Base-by-base conservation (phyloP, 2,888 invertebrate species). In the Lasius fuliginosus region DNA sequence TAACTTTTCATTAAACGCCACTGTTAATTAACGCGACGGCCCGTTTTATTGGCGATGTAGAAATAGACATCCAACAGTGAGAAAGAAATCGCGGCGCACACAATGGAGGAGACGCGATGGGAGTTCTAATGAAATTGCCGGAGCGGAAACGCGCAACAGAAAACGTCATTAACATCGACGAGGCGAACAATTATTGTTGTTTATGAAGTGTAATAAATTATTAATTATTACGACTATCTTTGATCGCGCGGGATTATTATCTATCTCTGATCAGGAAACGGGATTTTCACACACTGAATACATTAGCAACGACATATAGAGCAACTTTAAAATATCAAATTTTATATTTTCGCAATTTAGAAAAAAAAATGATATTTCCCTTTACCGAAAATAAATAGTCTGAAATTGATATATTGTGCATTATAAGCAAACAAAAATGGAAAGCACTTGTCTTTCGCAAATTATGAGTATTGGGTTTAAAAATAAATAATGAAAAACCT, bases 51-150 rank as follows among this genome's bases (percentile, higher is more conserved):
- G 40, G 33, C 33, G 46, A 71, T 71, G 36, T 18, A 53, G 76
- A 76, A 56, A 33, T 69, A 58, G 68, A 56, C 62, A 56, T 40
- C 3, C 42, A 42, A 69, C 58, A 33, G 23, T 46, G 79, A 60
- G 79, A 71, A 71, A 46, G 71, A 71, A 71, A 79, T 46, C 69
- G 33, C 69, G 33, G 3, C 6, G 58, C 42, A 46, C 18, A 69
- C 58, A 79, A 79, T 79, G 42, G 53, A 33, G 15, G 30, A 79
- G 56, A 77, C 58, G 11, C 40, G n/a, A 18, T 79, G 42, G 30
- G 71, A 71, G 71, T 79, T 71, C 60, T 46, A 60, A 46, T 46
- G 58, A 79, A 46, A 42, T 46, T 56, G 68, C 40, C 30, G 30
- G 18, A 69, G 77, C 71, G 33, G 33, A 79, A 76, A 69, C 33